Conservation (phyloP, 2,888 invertebrate genomes). For the Clunio marinus region DNA sequence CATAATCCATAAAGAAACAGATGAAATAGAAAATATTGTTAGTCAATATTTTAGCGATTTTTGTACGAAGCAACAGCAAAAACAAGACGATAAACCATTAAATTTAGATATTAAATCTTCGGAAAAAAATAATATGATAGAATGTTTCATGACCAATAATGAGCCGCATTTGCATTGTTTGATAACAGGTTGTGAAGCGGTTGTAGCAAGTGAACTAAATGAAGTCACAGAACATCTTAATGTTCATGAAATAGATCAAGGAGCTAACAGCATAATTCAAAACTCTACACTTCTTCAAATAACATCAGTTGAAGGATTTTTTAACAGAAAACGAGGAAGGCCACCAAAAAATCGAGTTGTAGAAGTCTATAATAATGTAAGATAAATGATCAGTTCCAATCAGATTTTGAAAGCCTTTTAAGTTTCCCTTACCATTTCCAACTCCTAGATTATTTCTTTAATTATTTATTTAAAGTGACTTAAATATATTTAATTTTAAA, state of each 20-base stretch:
- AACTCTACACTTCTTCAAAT: slow-evolving; percentile 46
- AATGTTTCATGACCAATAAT: slow-evolving; percentile 37
- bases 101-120: slow-evolving; percentile 40
- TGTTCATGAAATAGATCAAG: slow-evolving; percentile 41
- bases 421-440: slow-evolving; percentile 8
- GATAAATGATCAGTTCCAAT: slow-evolving; percentile 43
- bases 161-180: slow-evolving; percentile 43
- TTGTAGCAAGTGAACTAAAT: slow-evolving; percentile 41
- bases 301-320: slow-evolving; percentile 84
- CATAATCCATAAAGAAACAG: slow-evolving; percentile 25
- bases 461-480: slow-evolving; percentile 9
- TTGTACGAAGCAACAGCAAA: slow-evolving; percentile 40
- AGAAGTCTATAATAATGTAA: slow-evolving; percentile 82
- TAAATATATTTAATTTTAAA: slow-evolving; percentile 36
- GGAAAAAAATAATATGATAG: slow-evolving; percentile 22
- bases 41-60: slow-evolving; percentile 42
- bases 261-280: slow-evolving; percentile 40
- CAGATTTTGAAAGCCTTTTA: no score
- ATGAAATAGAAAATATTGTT: slow-evolving; percentile 42
- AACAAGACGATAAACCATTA: slow-evolving; percentile 40
- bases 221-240: slow-evolving; percentile 43
- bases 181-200: slow-evolving; percentile 43
- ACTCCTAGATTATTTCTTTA: neutral
- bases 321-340: slow-evolving; percentile 85
- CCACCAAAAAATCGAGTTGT: slow-evolving; percentile 96